Evolutionary conservation across 2,797 vertebrate genomes (phyloP).

Genomic region (Sparidentex hasta): DNA sequence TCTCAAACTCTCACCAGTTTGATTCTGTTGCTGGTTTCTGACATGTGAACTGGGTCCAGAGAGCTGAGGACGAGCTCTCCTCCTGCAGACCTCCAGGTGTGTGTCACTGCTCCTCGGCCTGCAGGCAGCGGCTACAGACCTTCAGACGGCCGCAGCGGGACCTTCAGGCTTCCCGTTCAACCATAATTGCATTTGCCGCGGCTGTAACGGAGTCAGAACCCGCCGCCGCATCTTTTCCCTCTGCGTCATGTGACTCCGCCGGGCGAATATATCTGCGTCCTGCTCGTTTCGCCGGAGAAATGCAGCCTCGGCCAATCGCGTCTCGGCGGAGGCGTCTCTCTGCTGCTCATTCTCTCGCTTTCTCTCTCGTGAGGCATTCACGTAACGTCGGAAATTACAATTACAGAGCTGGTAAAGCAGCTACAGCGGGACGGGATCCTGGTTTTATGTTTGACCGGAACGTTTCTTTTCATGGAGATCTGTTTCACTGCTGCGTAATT

Average conservation of each 20-base stretch:
- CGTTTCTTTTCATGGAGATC: background rate
- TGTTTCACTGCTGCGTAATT: background rate
- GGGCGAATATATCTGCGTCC: conserved; percentile 51
- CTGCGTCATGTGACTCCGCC: conserved; percentile 72
- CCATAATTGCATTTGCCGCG: conserved; percentile 55
- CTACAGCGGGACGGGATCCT: no score
- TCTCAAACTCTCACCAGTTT: background rate
- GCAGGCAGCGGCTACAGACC: conserved; percentile 37
- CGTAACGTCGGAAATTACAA: background rate
- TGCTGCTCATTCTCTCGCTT: conserved; percentile 65
- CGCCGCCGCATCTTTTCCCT: conserved; percentile 63
- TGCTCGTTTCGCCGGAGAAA: conserved; percentile 57
- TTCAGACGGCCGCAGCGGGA: conserved; percentile 53
- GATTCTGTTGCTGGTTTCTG: conserved; percentile 9
- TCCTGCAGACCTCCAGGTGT: conserved; percentile 49
- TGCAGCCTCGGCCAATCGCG: conserved; percentile 74
- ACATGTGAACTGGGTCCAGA: background rate
- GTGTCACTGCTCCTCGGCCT: conserved; percentile 27
- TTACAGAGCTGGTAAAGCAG: accelerated
- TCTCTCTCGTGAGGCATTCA: conserved; percentile 65
- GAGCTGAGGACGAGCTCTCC: background rate
- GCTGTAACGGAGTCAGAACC: conserved; percentile 40
- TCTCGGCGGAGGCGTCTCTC: conserved; percentile 53
- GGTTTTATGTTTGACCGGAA: background rate
- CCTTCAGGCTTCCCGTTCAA: conserved; percentile 43